phyloP scores from a whole-genome alignment of 1,140 invertebrate genomes.

The Pemphigus obesinymphae region DNA sequence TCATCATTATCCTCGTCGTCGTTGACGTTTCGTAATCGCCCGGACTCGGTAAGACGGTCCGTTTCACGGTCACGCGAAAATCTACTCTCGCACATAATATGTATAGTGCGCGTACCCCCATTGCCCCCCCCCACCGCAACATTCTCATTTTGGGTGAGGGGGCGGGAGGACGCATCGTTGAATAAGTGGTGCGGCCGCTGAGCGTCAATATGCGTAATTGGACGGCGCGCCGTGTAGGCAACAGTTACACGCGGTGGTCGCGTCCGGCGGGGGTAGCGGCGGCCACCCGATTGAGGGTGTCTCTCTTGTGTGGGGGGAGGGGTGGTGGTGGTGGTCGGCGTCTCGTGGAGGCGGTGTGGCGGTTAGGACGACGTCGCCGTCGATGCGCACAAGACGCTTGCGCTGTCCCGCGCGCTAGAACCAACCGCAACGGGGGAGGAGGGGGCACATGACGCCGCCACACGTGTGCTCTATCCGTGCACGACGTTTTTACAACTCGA shows the following conservation, averaged over 20 bases:
- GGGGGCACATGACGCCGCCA: background rate
- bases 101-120: background rate
- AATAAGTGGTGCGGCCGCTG: background rate
- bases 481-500: background rate
- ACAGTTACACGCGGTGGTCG: background rate
- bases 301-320: background rate
- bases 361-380: background rate
- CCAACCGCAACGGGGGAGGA: background rate
- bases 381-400: conserved; percentile 17
- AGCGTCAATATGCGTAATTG: conserved; percentile 39
- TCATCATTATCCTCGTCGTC: background rate
- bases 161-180: background rate
- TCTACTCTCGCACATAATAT: background rate
- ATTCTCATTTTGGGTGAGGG: too few relatives aligned
- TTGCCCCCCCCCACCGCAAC: too few relatives aligned
- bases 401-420: background rate
- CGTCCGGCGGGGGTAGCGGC: background rate
- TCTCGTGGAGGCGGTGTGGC: background rate
- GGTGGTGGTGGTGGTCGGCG: background rate
- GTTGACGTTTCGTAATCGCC: background rate
- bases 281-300: background rate
- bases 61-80: background rate
- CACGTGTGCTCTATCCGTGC: background rate
- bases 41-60: background rate
- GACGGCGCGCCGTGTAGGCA: conserved; percentile 27